phyloP scores from a whole-genome alignment of 2,797 vertebrate species.

The Amazona ochrocephala region DNA sequence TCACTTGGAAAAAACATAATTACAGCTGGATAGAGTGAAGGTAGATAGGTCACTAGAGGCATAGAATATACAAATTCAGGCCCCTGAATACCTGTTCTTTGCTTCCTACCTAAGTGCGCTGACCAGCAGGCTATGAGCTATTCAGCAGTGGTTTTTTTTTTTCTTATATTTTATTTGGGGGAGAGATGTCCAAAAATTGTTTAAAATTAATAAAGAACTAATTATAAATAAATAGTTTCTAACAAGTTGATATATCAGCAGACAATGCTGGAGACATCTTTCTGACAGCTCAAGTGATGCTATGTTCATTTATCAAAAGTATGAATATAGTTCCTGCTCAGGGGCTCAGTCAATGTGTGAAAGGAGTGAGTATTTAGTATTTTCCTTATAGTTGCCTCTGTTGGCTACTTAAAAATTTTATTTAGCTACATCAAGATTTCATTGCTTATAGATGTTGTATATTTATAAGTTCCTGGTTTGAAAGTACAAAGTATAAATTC shows the following conservation, averaged over 20 bases:
- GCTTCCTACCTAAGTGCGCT: not conserved
- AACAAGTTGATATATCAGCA: not conserved
- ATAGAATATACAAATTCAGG: not conserved
- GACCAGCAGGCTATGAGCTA: not conserved
- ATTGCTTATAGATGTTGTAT: not conserved
- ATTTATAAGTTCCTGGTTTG: constrained; percentile 3
- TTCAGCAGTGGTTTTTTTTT: not conserved
- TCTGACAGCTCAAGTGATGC: not conserved
- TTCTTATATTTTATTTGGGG: not conserved
- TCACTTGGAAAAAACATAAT: not conserved
- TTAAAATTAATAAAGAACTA: not conserved
- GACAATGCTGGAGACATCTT: not conserved
- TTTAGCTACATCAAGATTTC: not conserved
- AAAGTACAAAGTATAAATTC: constrained; percentile 11
- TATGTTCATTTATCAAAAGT: not conserved
- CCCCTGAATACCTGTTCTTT: not conserved
- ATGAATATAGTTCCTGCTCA: not conserved
- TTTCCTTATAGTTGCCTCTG: not conserved
- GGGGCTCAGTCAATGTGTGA: not conserved
- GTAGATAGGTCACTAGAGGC: not conserved
- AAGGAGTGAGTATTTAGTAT: not conserved
- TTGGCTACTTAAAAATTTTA: not conserved
- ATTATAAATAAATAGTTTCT: not conserved
- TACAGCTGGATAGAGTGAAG: not conserved
- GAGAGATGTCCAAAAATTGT: not conserved